Evolutionary conservation across 2,113 vertebrate species (phyloP).

Genomic region (Macrotis lagotis): DNA sequence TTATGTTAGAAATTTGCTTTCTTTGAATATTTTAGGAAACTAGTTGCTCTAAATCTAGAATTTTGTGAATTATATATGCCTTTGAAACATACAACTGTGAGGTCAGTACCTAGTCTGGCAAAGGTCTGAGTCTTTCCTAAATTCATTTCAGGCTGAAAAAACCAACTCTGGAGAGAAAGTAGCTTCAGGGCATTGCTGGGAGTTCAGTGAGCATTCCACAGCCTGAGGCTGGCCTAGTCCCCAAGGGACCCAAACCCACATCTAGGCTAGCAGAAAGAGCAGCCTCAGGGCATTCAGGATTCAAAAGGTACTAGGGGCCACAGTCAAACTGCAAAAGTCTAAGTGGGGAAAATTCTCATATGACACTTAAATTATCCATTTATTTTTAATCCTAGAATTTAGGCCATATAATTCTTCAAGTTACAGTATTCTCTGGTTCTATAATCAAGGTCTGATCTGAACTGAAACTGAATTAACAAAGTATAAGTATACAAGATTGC

Average conservation of each 20-base stretch:
- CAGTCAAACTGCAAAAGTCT: neutral
- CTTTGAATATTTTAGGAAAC: neutral
- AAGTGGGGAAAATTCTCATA: neutral
- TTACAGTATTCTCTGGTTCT: neutral
- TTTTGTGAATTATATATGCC: neutral
- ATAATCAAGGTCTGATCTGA: conserved; percentile 35
- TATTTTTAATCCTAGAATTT: neutral
- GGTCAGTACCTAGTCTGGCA: neutral
- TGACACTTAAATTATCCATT: conserved; percentile 7
- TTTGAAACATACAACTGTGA: neutral
- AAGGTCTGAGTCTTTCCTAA: neutral
- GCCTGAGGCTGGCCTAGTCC: neutral
- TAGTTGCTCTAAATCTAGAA: neutral
- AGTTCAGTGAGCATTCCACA: neutral
- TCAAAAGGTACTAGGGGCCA: neutral
- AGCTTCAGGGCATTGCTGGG: neutral
- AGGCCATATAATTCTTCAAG: neutral
- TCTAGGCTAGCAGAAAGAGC: neutral
- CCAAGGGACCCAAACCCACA: neutral
- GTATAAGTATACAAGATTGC: neutral
- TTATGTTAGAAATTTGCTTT: neutral
- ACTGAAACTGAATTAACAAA: conserved; percentile 51
- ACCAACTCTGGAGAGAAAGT: neutral
- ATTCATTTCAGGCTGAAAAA: neutral
- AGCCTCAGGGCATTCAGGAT: neutral